phyloP scores from a whole-genome alignment of 2,797 vertebrate species.

The Tragelaphus oryx region DNA sequence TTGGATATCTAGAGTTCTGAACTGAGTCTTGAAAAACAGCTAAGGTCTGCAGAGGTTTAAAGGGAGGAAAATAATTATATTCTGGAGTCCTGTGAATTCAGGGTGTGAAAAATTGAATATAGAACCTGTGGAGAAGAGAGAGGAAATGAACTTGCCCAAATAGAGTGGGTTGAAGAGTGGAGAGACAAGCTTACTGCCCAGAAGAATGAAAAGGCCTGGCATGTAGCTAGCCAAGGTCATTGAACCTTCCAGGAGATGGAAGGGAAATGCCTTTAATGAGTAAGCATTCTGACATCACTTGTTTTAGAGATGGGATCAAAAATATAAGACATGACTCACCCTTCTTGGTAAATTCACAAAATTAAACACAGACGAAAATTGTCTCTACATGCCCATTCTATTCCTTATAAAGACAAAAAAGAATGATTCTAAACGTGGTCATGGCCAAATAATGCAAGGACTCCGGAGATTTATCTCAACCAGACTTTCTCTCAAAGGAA shows the following conservation, averaged over 20 bases:
- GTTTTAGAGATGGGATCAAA: conserved; percentile 55
- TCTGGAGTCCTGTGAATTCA: neutral
- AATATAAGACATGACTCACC: conserved; percentile 41
- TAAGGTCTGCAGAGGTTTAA: neutral
- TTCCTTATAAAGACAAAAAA: conserved; percentile 44
- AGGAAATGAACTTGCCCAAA: neutral
- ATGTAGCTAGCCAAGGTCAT: neutral
- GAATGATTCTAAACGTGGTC: conserved; percentile 34
- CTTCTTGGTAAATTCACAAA: conserved; percentile 41
- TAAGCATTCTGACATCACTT: conserved; percentile 55
- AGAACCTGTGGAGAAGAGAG: neutral
- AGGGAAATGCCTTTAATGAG: conserved; percentile 27
- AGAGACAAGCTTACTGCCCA: neutral
- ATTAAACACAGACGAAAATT: conserved; percentile 52
- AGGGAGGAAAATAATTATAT: neutral
- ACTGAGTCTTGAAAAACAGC: neutral
- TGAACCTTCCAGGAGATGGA: neutral
- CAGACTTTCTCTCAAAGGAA: neutral
- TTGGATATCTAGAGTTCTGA: neutral
- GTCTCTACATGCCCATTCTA: conserved; percentile 26
- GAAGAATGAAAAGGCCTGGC: neutral
- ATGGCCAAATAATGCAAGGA: neutral
- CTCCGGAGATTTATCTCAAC: neutral
- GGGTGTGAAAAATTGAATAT: neutral
- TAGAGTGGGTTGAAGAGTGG: neutral